Conservation (phyloP, 2,888 invertebrate species). For the Melanostoma mellinum region DNA sequence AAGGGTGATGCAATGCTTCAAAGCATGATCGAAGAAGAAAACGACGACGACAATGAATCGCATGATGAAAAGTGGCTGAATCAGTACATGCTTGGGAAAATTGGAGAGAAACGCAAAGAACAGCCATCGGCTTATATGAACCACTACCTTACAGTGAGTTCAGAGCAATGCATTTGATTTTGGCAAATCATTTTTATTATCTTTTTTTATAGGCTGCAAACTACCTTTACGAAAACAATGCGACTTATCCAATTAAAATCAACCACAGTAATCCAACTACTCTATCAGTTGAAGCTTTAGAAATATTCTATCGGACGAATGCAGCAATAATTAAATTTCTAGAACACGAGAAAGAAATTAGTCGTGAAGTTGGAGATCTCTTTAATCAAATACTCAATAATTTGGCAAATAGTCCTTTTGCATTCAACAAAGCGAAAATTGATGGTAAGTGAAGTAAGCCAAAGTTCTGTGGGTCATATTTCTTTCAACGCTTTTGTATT, state of each 20-base stretch:
- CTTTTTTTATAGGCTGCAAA: constrained; percentile 85
- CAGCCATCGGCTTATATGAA: constrained; percentile 89
- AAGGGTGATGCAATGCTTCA: constrained; percentile 86
- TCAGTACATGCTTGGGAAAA: constrained; percentile 98
- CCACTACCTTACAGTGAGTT: constrained; percentile 87
- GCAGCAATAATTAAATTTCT: constrained; percentile 94
- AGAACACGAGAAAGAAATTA: constrained; percentile 87
- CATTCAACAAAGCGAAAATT: constrained; percentile 82
- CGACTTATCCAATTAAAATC: constrained; percentile 93
- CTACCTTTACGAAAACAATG: constrained; percentile 90
- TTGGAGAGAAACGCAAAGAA: constrained; percentile 92
- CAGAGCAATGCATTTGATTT: constrained; percentile 29
- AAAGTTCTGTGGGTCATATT: not conserved
- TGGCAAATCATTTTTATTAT: constrained; percentile 60
- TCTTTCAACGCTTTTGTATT: constrained; percentile 12
- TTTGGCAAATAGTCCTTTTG: constrained; percentile 83
- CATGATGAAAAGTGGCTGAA: constrained; percentile 95
- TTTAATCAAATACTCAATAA: constrained; percentile 82
- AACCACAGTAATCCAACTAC: constrained; percentile 92
- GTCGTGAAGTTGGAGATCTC: constrained; percentile 85
- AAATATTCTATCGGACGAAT: constrained; percentile 92
- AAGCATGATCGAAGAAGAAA: constrained; percentile 76
- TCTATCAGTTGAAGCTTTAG: constrained; percentile 93
- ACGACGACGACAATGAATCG: constrained; percentile 79
- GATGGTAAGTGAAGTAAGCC: constrained; percentile 76